Evolutionary conservation across 2,797 vertebrate species (phyloP), one percentile per base, ranked within the genome.

Genomic region (Artibeus lituratus): DNA sequence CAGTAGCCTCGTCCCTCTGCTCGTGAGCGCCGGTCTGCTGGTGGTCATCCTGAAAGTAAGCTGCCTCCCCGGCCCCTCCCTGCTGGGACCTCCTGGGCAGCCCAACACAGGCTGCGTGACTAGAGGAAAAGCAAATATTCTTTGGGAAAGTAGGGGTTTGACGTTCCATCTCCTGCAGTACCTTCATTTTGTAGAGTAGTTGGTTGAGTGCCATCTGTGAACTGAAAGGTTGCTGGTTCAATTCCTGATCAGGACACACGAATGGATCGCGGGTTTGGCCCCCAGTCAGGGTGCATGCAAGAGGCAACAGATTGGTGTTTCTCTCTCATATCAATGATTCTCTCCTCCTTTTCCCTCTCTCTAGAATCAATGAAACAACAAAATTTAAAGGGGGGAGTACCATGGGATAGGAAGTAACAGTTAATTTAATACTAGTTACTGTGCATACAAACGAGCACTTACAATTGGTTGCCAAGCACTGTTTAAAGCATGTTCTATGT

Each of bases 1-100:
- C 98, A 99, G 99, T 97, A 99, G 99, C 82, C 98, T 99, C 57
- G 99, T 99, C 80, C 99, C 99, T 0, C 98, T 99, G 76, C 99
- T 99, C 9, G 98, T 99, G 98, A 99, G 99, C 35, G 99, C 99
- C 0, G 98, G 98, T 85, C 98, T 99, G 78, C 97, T 99, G 97
- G 99, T 99, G 62, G 96, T 99, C 87, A 98, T 99, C 67, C 96
- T 99, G 72, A 99, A 99, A 99, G 99, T 99, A 91, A 89, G 21
- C 16, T 57, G 32, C 0, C 49, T 55, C 7, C 0, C 42, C 7
- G 7, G 0, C 22, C 29, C 11, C 59, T 57, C 49, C 26, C 21
- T 44, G 51, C 24, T 5, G 22, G 77, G 26, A 47, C 22, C n/a
- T 87, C 42, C 39, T 21, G 2, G 39, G 14, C 1, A 53, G 69